Base-by-base conservation (phyloP, 2,797 vertebrate genomes). In the Echiichthys vipera region DNA sequence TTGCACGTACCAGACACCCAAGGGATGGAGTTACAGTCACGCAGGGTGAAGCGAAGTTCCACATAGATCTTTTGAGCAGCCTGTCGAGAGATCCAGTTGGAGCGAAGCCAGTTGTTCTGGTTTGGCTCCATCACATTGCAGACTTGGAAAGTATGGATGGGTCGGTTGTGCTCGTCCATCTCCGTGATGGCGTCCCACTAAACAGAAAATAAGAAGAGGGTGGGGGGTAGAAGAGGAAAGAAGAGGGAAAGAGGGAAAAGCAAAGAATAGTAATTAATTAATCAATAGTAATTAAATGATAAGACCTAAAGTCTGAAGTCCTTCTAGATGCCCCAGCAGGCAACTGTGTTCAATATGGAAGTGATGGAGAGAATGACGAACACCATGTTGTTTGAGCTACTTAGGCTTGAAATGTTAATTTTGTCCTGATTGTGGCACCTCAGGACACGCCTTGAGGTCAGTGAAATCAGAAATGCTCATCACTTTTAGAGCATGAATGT, bases 31-130 rank as follows among this genome's bases (percentile, higher is more conserved):
- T 98, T 98, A 92, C 97, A 99, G 87, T 99, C 97, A 8, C 97
- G 95, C 71, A 99, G 89, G 1, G 97, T 99, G 89, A 99, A 99
- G 74, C 96, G 97, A 81, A 99, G 95, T 90, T 99, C 97, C 81
- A 98, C 97, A 24, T 97, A 99, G 80, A 99, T 95, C 86, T 97
- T 98, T 86, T 98, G 97, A 0, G 97, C 97, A 0, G 96, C 97
- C 36, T 98, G 96, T 7, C 97, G 96, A 25, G 95, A 96, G 76
- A 99, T 96, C 97, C 97, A 98, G 90, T 96, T 97, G 70, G 97
- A 97, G 15, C 96, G 96, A 66, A 99, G 96, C 97, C 97, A 99
- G 91, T 99, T 99, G 94, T 99, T 99, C 83, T 99, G 97, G 91
- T 97, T 98, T 58, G 97, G 95, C 71, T 98, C 97, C 97, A 99